Evolutionary conservation across 1,140 invertebrate species (phyloP).

Genomic region (Melanaphis sacchari): DNA sequence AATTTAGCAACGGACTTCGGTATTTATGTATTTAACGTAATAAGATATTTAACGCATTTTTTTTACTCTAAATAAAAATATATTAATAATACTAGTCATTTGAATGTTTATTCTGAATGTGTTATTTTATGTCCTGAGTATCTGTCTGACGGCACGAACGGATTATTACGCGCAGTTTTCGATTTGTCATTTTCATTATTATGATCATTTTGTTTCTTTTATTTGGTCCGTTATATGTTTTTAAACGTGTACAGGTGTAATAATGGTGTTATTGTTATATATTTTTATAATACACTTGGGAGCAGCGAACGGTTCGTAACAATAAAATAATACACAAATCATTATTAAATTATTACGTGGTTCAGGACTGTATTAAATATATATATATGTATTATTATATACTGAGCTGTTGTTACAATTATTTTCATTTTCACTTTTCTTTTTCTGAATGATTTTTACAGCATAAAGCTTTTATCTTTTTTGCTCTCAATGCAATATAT

Average conservation of each 20-base stretch:
- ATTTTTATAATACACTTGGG: not conserved
- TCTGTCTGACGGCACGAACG: not conserved
- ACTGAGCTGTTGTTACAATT: not conserved
- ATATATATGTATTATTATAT: not conserved
- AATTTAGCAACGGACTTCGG: too few relatives aligned
- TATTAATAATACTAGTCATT: too few relatives aligned
- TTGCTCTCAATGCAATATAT: not conserved
- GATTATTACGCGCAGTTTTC: not conserved
- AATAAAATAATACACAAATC: not conserved
- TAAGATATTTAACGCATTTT: too few relatives aligned
- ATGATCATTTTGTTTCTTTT: not conserved
- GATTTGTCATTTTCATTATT: not conserved
- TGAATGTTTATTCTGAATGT: too few relatives aligned
- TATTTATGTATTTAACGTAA: too few relatives aligned
- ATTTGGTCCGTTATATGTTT: not conserved
- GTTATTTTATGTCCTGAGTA: too few relatives aligned
- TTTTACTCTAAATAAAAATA: too few relatives aligned
- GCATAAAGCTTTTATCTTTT: not conserved
- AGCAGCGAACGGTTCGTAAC: not conserved
- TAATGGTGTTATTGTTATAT: not conserved
- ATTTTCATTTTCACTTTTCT: not conserved
- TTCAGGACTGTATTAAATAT: not conserved
- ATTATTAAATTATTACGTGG: not conserved
- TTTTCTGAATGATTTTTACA: not conserved
- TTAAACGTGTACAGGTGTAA: not conserved